Evolutionary conservation across 2,888 invertebrate genomes (phyloP).

Genomic region (Chymomyza caudatula): DNA sequence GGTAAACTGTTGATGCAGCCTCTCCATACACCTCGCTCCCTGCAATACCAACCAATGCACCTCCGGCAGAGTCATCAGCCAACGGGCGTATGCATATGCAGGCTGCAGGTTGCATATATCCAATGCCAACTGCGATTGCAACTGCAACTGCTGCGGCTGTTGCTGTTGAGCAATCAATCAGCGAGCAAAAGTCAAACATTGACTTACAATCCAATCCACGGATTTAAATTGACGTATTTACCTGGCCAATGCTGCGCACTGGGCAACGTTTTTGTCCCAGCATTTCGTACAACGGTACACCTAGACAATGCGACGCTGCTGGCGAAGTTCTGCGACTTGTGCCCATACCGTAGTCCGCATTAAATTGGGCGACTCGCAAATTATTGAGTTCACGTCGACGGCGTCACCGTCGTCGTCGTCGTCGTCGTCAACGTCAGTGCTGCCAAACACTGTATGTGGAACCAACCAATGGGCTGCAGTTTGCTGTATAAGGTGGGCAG

Average conservation of each 20-base stretch:
- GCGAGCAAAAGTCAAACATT: constrained; percentile 77
- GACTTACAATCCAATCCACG: constrained; percentile 76
- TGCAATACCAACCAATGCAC: constrained; percentile 22
- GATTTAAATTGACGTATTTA: constrained; percentile 77
- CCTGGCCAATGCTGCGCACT: constrained; percentile 46
- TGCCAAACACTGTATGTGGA: background rate
- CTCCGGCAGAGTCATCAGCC: constrained; percentile 58
- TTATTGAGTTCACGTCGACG: constrained; percentile 59
- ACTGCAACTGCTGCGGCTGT: constrained; percentile 42
- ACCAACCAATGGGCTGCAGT: constrained; percentile 12
- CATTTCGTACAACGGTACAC: constrained; percentile 15
- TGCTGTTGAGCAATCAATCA: constrained; percentile 76
- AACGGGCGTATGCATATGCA: constrained; percentile 63
- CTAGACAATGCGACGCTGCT: constrained; percentile 12
- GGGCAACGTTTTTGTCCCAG: background rate
- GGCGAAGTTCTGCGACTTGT: constrained; percentile 13
- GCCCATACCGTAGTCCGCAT: constrained; percentile 44
- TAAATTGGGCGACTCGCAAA: constrained; percentile 70
- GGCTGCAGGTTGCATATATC: constrained; percentile 41
- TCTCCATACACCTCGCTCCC: background rate
- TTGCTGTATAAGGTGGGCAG: background rate
- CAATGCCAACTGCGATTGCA: constrained; percentile 22
- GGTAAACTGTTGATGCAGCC: constrained; percentile 61
- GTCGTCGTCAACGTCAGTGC: constrained; percentile 24
- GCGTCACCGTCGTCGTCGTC: constrained; percentile 32